These are phyloP conservation scores for Octomys mimax DNA, from an alignment of 2,797 vertebrate genomes.

Conservation along the genomic window DNA sequence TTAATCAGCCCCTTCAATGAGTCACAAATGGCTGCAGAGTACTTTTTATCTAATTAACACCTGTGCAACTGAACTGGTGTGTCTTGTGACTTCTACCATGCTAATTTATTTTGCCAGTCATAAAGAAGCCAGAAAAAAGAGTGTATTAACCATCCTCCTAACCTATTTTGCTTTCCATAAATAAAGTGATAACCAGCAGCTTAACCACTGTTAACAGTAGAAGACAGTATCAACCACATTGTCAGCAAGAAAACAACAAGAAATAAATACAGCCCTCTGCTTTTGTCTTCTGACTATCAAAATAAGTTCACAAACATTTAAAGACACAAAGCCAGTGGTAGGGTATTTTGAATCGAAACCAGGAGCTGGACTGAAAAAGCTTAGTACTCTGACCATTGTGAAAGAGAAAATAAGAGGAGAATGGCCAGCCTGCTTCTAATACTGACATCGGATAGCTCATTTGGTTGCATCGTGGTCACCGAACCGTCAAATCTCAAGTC, in stretches of 20 bases:
- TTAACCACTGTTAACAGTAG: slow-evolving; percentile 74
- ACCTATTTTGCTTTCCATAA: slow-evolving; percentile 74
- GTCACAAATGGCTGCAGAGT: neutral
- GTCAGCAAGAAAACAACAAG: slow-evolving; percentile 62
- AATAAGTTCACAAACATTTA: slow-evolving; percentile 48
- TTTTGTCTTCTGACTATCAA: slow-evolving; percentile 71
- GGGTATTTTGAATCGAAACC: slow-evolving; percentile 64
- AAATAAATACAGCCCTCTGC: slow-evolving; percentile 65
- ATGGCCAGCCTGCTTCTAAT: neutral
- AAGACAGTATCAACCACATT: slow-evolving; percentile 57
- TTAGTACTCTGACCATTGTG: slow-evolving; percentile 62
- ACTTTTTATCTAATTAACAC: neutral
- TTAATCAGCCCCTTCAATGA: neutral
- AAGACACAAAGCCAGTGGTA: slow-evolving; percentile 62
- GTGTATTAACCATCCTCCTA: slow-evolving; percentile 75
- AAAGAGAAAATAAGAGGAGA: slow-evolving; percentile 69
- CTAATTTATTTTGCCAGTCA: neutral
- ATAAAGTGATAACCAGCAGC: slow-evolving; percentile 76
- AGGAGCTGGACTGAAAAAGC: slow-evolving; percentile 29
- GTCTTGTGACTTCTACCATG: neutral
- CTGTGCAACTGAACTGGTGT: neutral
- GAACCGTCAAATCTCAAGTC: slow-evolving; percentile 64
- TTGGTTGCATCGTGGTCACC: slow-evolving; percentile 55
- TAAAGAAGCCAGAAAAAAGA: neutral
- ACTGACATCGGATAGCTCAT: slow-evolving; percentile 58